Conservation (phyloP, 2,113 vertebrate species). For the Nycticebus coucang region DNA sequence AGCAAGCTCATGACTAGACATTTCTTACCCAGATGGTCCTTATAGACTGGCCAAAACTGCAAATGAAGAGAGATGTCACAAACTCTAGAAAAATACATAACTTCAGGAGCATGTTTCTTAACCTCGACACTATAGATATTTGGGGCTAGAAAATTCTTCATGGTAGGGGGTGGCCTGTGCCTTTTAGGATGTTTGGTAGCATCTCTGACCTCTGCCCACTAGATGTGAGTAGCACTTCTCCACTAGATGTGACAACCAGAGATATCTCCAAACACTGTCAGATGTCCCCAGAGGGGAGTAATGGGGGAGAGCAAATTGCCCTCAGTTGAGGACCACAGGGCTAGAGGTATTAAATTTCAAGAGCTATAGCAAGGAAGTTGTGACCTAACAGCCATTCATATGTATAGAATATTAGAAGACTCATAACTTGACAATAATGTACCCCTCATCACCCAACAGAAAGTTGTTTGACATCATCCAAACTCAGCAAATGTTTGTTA, state of each 20-base stretch:
- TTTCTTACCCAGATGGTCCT: not conserved
- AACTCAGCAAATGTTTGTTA: slow-evolving; percentile 52
- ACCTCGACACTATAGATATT: not conserved
- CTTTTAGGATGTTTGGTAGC: not conserved
- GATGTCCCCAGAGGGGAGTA: not conserved
- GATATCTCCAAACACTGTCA: not conserved
- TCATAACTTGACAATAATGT: not conserved
- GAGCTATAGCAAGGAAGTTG: slow-evolving; percentile 20
- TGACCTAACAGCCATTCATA: not conserved
- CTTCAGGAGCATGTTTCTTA: not conserved
- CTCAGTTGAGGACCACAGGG: not conserved
- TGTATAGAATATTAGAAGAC: not conserved
- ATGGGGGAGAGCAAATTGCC: not conserved
- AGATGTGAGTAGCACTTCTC: not conserved
- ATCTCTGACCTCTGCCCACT: not conserved
- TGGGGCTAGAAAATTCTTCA: not conserved
- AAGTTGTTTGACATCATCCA: slow-evolving; percentile 19
- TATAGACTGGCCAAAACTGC: not conserved
- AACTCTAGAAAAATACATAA: slow-evolving; percentile 10
- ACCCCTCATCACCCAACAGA: not conserved
- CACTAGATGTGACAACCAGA: not conserved
- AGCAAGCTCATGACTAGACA: not conserved
- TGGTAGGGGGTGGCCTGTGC: not conserved
- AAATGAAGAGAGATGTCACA: slow-evolving; percentile 20
- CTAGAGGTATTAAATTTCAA: not conserved